Evolutionary conservation across 2,888 invertebrate species (phyloP), one percentile per base, ranked within the genome.

Genomic region (Gari tellinella): DNA sequence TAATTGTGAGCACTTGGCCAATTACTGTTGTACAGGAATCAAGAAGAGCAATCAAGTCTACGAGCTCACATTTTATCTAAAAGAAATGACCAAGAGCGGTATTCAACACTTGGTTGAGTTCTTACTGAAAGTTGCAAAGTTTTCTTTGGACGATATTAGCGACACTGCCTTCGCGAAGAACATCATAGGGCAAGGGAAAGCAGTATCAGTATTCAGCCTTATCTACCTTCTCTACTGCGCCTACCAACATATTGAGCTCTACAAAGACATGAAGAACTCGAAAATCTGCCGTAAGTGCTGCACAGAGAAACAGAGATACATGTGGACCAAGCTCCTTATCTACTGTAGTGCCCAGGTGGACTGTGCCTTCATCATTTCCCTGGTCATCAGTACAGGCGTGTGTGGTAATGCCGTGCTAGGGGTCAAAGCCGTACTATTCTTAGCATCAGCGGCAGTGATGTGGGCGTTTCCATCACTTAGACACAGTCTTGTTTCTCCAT

Each of bases 1-100:
- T 31, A 58, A 48, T 19, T 58, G 58, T 58, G 58, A 58, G 3
- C 58, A 58, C 46, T 48, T 58, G 10, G 45, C 46, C 19, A 43
- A 45, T 15, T 58, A 25, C 46, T 58, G 58, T 48, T 46, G 31
- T 17, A 48, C 58, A 10, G 58, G 58, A 15, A 53, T 26, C 41
- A 60, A 72, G 14, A 17, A 31, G 4, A 65, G 72, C 51, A 53
- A 38, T 21, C 72, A 64, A 26, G 37, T 52, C 5, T 46, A 65
- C 19, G 51, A 15, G n/a, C 26, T 31, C 14, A 41, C 17, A 25
- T 48, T 19, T 15, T n/a, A 43, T 1, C n/a, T 72, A 25, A 21
- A 25, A 14, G 46, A 45, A 31, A n/a, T 72, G 12, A 19, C 31
- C 1, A 46, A 31, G 0, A n/a, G 7, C 15, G 49, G 25, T 40